Evolutionary conservation across 2,113 vertebrate genomes (phyloP), one percentile per base, ranked within the genome.

Genomic region (Anolis carolinensis): DNA sequence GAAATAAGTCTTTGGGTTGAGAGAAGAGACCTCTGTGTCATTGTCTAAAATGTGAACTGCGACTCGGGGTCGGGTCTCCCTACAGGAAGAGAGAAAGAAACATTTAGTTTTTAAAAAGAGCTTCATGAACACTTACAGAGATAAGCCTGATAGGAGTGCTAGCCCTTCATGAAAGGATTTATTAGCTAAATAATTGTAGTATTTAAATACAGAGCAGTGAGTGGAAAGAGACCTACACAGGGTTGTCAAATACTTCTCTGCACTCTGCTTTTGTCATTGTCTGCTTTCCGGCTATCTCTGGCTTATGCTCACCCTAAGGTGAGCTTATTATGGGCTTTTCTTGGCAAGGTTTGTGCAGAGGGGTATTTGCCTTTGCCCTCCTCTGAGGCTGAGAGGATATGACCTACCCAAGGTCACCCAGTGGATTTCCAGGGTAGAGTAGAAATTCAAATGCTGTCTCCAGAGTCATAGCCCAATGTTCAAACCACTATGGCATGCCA

Each of bases 1-100:
- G 36, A 99, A 89, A 6, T 99, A 99, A 0, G 97, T 97, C 93
- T 98, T 99, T 9, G 97, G 97, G 90, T 96, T 98, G 71, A 98
- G 93, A 59, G 98, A 97, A 50, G 97, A 94, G 13, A 99, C 96
- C 95, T 96, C 97, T 32, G 98, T 98, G 86, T 96, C 97, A 0
- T 99, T 99, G 27, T 97, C 97, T 79, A 96, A 90, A 93, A 99
- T 98, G 1, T 90, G 93, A 76, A 99, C 85, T 1, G 97, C 93
- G 80, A 96, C 97, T 96, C 97, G 98, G 10, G 96, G 96, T 79
- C 97, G 97, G 91, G 97, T 96, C 89, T 99, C 99, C 92, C 99
- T 99, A 94, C 80, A 92, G 86, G 30, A 80, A 70, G 86, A 67
- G 4, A 62, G 70, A 65, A 36, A 86, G 52, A 86, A 68, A 44